Base-by-base conservation (phyloP, 1,140 invertebrate species). In the Rhopalosiphum maidis region DNA sequence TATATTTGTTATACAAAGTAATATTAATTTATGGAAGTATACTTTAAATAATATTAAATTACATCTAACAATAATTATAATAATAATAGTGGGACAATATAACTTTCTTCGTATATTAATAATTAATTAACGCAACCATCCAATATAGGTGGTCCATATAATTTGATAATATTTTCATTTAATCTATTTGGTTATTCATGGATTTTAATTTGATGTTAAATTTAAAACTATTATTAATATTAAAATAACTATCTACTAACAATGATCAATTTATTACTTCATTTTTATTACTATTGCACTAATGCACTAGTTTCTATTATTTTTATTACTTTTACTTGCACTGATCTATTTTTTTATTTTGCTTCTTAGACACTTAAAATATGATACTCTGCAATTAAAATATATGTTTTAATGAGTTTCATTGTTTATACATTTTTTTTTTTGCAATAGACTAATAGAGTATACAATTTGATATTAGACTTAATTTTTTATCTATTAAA, bases 61-160 rank as follows among this genome's bases (percentile, higher is more conserved):
- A 68, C 18, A 60, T 43, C 35, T 90, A 90, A 90, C 54, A 60
- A 60, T 9, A 55, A 88, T 60, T 37, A 90, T 60, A 60, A 55
- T 68, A n/a, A 91, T 91, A 48, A 82, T 48, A 83, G 48, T 51
- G 90, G 90, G 46, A 83, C 37, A 51, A 93, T 93, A 93, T 37
- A 83, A 92, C 68, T 93, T 83, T 91, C 25, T 35, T n/a, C 23
- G 4, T 51, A 22, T 89, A 89, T 89, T 54, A 37, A 54, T 89
- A 89, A 82, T 93, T 93, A 93, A 93, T 93, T 93, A 93, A 93
- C 91, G 91, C 91, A 93, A 93, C 91, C 91, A 93, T 93, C 91
- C 91, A 93, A 83, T 93, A 9, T 83, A 92, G 91, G 77, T 92
- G 91, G 91, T 85, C 82, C 22, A 92, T 54, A 83, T 93, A 37